These are phyloP conservation scores for Meloidogyne floridensis DNA, from an alignment of 1,140 invertebrate species.

Conservation along the genomic window DNA sequence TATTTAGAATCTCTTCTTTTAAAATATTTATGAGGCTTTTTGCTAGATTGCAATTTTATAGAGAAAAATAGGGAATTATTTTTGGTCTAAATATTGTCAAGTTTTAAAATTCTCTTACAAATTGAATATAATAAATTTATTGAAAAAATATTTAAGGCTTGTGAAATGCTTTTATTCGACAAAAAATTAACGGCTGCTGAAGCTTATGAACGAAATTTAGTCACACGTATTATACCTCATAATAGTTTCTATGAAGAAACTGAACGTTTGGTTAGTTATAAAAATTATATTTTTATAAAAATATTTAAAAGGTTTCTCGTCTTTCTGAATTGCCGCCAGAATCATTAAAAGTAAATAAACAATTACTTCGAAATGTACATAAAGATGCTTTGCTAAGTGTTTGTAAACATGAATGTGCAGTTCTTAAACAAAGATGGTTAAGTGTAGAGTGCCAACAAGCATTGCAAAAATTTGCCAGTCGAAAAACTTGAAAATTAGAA, in stretches of 20 bases:
- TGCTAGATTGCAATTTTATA: no score
- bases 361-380: constrained; percentile 68
- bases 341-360: constrained; percentile 71
- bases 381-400: constrained; percentile 69
- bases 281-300: not conserved
- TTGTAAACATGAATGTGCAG: constrained; percentile 71
- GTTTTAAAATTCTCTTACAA: no score
- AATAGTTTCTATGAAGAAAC: constrained; percentile 70
- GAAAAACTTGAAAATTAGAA: constrained; percentile 40
- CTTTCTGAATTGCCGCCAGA: constrained; percentile 59
- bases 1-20: not conserved
- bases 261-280: constrained; percentile 16
- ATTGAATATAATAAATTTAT: not conserved
- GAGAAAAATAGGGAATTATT: no score
- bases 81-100: no score
- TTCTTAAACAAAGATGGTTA: constrained; percentile 71
- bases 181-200: constrained; percentile 78
- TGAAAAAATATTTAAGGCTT: constrained; percentile 70
- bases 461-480: constrained; percentile 70
- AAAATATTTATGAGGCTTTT: no score
- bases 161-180: constrained; percentile 79
- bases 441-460: constrained; percentile 72
- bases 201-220: constrained; percentile 75
- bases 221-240: constrained; percentile 74
- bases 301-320: constrained; percentile 5